These are phyloP conservation scores for Loriculus beryllinus DNA, from an alignment of 2,797 vertebrate genomes.

Conservation along the genomic window DNA sequence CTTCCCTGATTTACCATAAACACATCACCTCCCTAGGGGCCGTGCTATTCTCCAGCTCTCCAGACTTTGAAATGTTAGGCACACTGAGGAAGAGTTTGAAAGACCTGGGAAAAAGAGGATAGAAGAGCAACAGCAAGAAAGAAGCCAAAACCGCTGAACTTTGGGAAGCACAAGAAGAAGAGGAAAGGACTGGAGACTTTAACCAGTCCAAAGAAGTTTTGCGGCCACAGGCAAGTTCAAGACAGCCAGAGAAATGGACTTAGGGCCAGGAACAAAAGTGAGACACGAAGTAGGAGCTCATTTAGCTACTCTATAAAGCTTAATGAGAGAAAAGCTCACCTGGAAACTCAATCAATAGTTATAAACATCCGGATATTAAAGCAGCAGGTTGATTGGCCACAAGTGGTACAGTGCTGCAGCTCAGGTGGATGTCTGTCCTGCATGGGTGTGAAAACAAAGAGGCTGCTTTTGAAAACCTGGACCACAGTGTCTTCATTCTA, in stretches of 20 bases:
- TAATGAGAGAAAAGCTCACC: background rate
- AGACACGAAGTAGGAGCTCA: background rate
- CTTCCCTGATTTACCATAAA: background rate
- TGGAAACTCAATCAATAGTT: background rate
- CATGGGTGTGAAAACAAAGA: background rate
- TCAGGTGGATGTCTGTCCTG: background rate
- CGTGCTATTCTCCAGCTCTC: background rate
- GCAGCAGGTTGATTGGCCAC: background rate
- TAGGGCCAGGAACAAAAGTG: background rate
- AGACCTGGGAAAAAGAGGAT: background rate
- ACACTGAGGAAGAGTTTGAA: background rate
- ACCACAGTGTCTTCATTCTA: background rate
- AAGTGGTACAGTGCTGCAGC: background rate
- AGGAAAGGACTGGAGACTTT: background rate
- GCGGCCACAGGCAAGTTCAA: background rate
- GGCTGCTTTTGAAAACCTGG: background rate
- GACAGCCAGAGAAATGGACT: background rate
- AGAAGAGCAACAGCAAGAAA: conserved; percentile 8
- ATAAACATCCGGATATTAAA: background rate
- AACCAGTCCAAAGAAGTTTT: background rate
- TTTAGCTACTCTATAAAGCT: background rate
- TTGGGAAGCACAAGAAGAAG: background rate
- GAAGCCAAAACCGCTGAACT: background rate
- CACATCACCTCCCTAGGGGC: background rate
- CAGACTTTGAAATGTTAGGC: background rate